Conservation (phyloP, 2,888 invertebrate genomes). For the Nasonovia ribisnigri region DNA sequence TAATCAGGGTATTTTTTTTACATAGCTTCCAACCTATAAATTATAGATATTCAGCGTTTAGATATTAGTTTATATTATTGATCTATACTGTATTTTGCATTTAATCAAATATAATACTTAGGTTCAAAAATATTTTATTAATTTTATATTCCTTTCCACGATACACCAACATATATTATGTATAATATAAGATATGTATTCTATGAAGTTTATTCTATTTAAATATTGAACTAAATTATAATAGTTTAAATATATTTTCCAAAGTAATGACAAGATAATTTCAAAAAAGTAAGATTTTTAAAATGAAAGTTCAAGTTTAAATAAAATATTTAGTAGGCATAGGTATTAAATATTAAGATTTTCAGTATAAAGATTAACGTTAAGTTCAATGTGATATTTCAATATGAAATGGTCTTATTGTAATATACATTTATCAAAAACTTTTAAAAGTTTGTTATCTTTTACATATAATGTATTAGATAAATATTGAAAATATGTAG, state of each 20-base stretch:
- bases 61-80: not conserved
- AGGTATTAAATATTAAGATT: conserved; percentile 16
- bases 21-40: too few relatives aligned
- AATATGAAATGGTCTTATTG: conserved; percentile 10
- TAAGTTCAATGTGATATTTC: not conserved
- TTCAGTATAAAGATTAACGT: not conserved
- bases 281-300: not conserved
- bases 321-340: conserved; percentile 9
- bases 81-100: not conserved
- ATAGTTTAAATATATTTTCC: not conserved
- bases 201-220: not conserved
- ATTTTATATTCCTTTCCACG: not conserved
- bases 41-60: not conserved
- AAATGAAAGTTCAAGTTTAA: not conserved
- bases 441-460: not conserved
- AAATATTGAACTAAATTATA: not conserved
- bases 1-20: too few relatives aligned
- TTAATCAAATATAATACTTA: not conserved
- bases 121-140: not conserved
- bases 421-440: conserved; percentile 25
- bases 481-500: not conserved
- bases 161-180: not conserved
- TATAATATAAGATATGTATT: not conserved
- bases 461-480: not conserved
- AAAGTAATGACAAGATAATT: not conserved